Conservation (phyloP, 2,113 vertebrate species). For the Pipra filicauda region DNA sequence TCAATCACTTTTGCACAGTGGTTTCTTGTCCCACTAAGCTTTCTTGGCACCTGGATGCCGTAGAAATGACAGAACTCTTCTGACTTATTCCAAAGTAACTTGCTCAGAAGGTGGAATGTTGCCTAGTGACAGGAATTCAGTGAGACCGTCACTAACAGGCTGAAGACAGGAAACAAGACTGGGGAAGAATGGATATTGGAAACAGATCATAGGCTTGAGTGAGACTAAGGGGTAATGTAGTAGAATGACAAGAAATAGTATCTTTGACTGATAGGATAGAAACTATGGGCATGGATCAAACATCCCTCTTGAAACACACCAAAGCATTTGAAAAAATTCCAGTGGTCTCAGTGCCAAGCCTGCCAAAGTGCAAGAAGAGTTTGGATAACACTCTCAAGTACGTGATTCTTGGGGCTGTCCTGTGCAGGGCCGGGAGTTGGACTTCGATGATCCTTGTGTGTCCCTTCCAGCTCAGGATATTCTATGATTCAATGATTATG, state of each 20-base stretch:
- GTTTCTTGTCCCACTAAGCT: background rate
- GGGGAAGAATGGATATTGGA: background rate
- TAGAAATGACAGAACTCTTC: background rate
- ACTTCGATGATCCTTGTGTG: background rate
- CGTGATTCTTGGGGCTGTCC: background rate
- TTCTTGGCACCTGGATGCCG: background rate
- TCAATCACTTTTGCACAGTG: background rate
- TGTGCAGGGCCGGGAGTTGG: background rate
- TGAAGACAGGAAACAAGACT: background rate
- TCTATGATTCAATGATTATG: background rate
- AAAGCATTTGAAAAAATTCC: background rate
- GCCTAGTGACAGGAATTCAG: background rate
- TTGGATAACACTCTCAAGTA: background rate
- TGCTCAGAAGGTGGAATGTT: background rate
- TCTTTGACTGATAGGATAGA: background rate
- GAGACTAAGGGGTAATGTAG: background rate
- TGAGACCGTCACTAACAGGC: background rate
- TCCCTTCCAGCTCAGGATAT: background rate
- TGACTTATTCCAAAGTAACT: background rate
- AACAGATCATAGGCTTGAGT: background rate
- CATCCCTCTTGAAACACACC: background rate
- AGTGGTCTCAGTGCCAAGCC: background rate
- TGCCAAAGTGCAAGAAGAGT: background rate
- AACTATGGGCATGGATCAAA: background rate
- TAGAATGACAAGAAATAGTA: background rate